Evolutionary conservation across 2,888 invertebrate genomes (phyloP), one percentile per base, ranked within the genome.

Genomic region (Drosophila macrospina): DNA sequence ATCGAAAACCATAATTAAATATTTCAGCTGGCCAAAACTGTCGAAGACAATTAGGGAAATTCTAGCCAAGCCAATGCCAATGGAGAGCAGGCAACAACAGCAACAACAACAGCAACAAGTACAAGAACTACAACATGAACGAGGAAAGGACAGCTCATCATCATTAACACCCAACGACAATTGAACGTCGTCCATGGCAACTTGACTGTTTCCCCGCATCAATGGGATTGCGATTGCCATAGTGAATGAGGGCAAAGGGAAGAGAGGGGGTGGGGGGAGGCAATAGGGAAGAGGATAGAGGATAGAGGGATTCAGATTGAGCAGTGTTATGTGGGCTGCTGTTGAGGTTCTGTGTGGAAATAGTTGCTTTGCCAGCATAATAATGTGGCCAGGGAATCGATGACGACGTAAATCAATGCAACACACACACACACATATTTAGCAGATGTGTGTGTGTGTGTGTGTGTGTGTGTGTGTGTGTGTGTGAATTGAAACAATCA

Each of bases 361-460:
- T 68, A 71, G 81, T 80, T 71, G 82, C 82, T 84, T 76, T 74
- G 82, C 84, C 82, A 84, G 82, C 83, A 83, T 82, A 83, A 84
- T 82, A 82, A 78, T 85, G 85, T 71, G 63, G 36, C 81, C 74
- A 69, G 72, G 74, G 80, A 80, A 68, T 78, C 82, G 74, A 65
- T 71, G 76, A 68, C 70, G 69, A 74, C 74, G 85, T 85, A 85
- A 83, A 85, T 83, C 83, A 83, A 85, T 74, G 83, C 80, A 76
- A 69, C 57, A 73, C 59, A 57, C 36, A 60, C 20, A 50, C 50
- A 45, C 39, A 32, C 30, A 42, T 42, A 60, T 15, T 44, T 7
- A 24, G 44, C 34, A 34, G 13, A 39, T 52, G 13, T 34, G 24
- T 57, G 13, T 34, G 69, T 77, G 60, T 78, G 71, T 64, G 70